phyloP scores from a whole-genome alignment of 2,888 invertebrate species.

The Gastrophysa polygoni region DNA sequence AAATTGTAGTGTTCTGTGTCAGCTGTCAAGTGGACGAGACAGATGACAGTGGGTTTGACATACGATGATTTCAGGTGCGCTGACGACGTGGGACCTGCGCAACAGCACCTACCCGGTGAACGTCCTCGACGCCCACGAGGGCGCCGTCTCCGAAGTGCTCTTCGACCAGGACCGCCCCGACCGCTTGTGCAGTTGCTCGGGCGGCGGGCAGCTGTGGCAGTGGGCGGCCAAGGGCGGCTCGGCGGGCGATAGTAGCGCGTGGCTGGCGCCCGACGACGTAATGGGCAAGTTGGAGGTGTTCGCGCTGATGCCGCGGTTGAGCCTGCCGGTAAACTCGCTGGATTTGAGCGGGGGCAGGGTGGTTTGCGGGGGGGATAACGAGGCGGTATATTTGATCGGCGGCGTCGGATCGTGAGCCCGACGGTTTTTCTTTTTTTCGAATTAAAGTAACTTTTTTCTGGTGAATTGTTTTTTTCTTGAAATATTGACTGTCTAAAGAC shows the following conservation, averaged over 20 bases:
- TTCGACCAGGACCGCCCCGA: conserved; percentile 88
- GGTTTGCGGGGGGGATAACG: conserved; percentile 86
- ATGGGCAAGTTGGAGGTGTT: conserved; percentile 74
- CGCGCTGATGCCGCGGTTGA: conserved; percentile 74
- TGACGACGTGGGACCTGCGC: conserved; percentile 90
- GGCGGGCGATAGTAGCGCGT: conserved; percentile 58
- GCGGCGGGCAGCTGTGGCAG: conserved; percentile 86
- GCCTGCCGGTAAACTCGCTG: conserved; percentile 81
- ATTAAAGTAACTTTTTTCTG: no score
- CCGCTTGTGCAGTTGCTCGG: conserved; percentile 81
- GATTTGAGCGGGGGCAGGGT: conserved; percentile 77
- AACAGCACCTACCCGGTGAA: conserved; percentile 84
- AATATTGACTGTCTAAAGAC: no score
- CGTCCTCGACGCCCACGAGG: conserved; percentile 76
- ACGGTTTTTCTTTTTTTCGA: background rate
- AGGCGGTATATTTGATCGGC: conserved; percentile 82
- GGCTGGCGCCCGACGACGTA: conserved; percentile 72
- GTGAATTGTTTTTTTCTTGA: no score
- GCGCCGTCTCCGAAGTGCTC: conserved; percentile 81
- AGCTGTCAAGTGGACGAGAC: background rate
- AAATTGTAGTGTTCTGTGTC: no score
- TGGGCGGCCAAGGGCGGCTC: conserved; percentile 72
- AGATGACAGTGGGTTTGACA: background rate
- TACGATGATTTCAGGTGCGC: conserved; percentile 61
- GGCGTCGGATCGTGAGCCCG: conserved; percentile 58